Conservation (phyloP, 2,888 invertebrate genomes). For the Erebia epiphron region DNA sequence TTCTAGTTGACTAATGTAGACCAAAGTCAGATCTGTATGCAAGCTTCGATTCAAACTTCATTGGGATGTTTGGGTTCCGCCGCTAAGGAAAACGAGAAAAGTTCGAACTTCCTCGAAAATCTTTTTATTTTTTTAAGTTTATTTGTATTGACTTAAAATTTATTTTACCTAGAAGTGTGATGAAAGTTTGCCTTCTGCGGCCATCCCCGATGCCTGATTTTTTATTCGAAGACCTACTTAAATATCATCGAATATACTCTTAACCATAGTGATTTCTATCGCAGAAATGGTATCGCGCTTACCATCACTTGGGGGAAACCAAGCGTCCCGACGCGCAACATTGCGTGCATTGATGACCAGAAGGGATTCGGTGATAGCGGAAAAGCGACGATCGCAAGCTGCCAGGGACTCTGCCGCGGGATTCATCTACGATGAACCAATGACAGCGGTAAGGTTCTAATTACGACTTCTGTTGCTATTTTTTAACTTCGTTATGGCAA, state of each 20-base stretch:
- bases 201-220: background rate
- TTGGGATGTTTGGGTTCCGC: too few species aligned
- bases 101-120: too few species aligned
- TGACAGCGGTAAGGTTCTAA: conserved; percentile 47
- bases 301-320: conserved; percentile 67
- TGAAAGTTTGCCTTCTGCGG: too few species aligned
- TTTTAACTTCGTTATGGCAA: too few species aligned
- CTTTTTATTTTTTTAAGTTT: too few species aligned
- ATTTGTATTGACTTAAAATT: too few species aligned
- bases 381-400: conserved; percentile 86
- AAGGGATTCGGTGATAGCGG: conserved; percentile 89
- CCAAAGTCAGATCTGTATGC: too few species aligned
- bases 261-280: background rate
- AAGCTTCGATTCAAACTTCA: too few species aligned
- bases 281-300: conserved; percentile 58
- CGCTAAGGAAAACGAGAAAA: too few species aligned
- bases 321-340: conserved; percentile 87
- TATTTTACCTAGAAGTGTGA: too few species aligned
- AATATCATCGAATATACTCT: background rate
- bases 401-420: conserved; percentile 51
- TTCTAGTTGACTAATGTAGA: too few species aligned
- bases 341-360: conserved; percentile 91
- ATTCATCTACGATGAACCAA: conserved; percentile 57
- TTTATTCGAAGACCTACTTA: background rate
- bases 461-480: too few species aligned